Evolutionary conservation across 2,888 invertebrate species (phyloP), one percentile per base, ranked within the genome.

Genomic region (Pterostichus niger): DNA sequence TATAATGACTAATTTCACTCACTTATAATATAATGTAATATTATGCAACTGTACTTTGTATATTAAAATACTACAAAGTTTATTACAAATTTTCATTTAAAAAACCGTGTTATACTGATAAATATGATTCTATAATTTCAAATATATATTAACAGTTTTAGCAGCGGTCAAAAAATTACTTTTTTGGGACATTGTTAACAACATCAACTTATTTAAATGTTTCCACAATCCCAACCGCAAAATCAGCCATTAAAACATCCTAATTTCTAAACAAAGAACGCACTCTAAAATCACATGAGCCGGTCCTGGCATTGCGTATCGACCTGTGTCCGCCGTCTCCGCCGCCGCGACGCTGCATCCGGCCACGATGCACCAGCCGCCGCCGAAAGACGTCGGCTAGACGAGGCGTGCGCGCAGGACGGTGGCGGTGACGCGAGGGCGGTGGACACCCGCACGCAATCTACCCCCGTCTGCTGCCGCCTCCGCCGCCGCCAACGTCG

Each of bases 301-400:
- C 82, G 31, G 6, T 59, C 61, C 82, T 82, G 82, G 35, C 49
- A 56, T 75, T 82, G 82, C 82, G 82, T 82, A 82, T 82, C 82
- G 82, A 82, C 82, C 81, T 81, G 73, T 52, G 75, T 75, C 44
- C 54, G 64, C 64, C 79, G 46, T 31, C 61, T 17, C 49, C 59
- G 17, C 59, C 59, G 17, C 33, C 61, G 33, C 81, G 68, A 15
- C 56, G 71, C 73, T 75, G 82, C 75, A 59, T 75, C 73, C 82
- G 75, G 46, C 82, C 59, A 10, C 75, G 59, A 75, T 75, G 82
- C 82, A 82, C 75, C 81, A 82, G 56, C 80, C 78, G 17, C 68
- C 64, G 11, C 49, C 68, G 33, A 79, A 79, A 79, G 49, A 79
- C 75, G 75, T 52, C 75, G 75, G 33, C 75, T 71, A 71, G 68